Conservation (phyloP, 2,888 invertebrate genomes). For the Fragum sueziense region DNA sequence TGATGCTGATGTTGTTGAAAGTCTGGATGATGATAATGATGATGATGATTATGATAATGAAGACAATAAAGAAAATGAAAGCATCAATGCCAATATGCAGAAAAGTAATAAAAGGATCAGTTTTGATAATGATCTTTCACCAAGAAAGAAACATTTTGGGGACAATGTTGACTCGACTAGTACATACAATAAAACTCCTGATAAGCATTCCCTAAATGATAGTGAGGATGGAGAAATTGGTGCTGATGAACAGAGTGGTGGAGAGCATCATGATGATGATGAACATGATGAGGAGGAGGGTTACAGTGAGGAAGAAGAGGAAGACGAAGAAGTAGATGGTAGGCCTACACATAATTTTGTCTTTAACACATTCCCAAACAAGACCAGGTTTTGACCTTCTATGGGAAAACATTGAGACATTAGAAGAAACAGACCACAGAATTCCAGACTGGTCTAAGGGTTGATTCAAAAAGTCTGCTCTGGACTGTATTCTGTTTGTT, state of each 20-base stretch:
- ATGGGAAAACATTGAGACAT: not conserved
- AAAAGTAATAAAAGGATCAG: not conserved
- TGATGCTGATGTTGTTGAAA: conserved; percentile 10
- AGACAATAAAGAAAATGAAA: not conserved
- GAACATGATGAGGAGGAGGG: not conserved
- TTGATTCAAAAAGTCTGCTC: no score
- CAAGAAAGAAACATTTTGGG: not conserved
- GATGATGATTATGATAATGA: conserved; percentile 22
- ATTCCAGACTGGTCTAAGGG: no score
- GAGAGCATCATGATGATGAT: not conserved
- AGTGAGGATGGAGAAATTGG: not conserved
- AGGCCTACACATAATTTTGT: not conserved
- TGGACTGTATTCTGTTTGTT: no score
- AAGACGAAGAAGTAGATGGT: conserved; percentile 38
- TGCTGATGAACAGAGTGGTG: no score
- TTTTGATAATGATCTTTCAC: not conserved
- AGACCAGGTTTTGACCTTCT: no score
- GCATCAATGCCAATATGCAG: not conserved
- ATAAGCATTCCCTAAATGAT: not conserved
- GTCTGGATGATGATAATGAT: not conserved
- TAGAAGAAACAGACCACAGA: not conserved
- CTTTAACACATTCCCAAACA: not conserved
- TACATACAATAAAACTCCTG: not conserved
- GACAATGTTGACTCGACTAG: not conserved
- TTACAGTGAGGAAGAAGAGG: conserved; percentile 25